phyloP scores from a whole-genome alignment of 1,140 invertebrate genomes.

The Triops longicaudatus region DNA sequence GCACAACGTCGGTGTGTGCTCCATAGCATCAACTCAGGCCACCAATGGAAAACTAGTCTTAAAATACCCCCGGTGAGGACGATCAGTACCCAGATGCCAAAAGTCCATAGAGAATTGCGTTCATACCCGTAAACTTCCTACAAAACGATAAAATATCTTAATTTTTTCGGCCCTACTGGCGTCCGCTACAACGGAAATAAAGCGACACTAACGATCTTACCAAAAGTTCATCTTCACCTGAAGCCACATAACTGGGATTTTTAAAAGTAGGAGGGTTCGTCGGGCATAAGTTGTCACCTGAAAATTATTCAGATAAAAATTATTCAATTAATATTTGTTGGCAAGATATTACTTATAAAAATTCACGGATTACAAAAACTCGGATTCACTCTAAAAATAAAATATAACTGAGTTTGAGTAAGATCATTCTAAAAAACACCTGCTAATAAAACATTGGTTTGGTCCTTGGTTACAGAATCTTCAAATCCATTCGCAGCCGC shows the following conservation, averaged over 20 bases:
- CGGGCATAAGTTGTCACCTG: neutral
- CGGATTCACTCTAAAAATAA: too few relatives aligned
- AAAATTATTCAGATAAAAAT: neutral
- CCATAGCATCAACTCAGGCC: conserved; percentile 65
- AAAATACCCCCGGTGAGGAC: conserved; percentile 61
- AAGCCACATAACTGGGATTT: neutral
- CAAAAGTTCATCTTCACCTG: neutral
- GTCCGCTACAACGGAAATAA: neutral
- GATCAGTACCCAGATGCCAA: conserved; percentile 53
- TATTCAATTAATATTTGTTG: neutral
- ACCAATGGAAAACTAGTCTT: conserved; percentile 77
- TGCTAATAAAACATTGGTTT: neutral
- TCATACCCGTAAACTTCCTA: conserved; percentile 58
- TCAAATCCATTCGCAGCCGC: neutral
- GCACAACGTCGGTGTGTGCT: conserved; percentile 59
- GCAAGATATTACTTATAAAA: neutral
- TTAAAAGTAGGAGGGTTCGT: neutral
- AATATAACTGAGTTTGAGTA: neutral
- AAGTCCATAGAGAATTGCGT: conserved; percentile 41
- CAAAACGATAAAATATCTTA: conserved; percentile 35
- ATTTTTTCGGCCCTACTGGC: too few relatives aligned
- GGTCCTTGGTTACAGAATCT: neutral
- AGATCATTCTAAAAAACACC: neutral
- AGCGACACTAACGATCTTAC: neutral
- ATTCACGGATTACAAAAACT: too few relatives aligned